These are phyloP conservation scores for Pyrgilauda ruficollis DNA, from an alignment of 2,113 vertebrate species.

Conservation along the genomic window DNA sequence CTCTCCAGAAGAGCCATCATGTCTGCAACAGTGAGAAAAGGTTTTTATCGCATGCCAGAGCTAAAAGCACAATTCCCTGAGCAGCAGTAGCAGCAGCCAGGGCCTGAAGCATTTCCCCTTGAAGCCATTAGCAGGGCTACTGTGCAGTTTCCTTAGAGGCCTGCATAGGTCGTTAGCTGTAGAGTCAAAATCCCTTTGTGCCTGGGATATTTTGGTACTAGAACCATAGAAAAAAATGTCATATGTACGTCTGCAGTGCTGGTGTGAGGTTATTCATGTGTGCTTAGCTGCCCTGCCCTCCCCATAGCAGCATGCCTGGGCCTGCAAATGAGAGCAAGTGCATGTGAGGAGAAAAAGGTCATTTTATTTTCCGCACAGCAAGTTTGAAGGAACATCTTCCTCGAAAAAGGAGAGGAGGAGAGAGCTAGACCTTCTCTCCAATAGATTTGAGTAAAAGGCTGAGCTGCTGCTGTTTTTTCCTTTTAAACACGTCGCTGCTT, in stretches of 20 bases:
- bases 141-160: background rate
- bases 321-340: background rate
- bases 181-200: background rate
- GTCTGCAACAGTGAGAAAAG: background rate
- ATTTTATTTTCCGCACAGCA: background rate
- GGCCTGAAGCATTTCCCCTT: background rate
- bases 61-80: constrained; percentile 2
- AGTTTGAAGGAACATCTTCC: background rate
- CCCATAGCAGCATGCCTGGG: background rate
- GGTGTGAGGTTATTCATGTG: background rate
- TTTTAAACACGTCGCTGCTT: background rate
- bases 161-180: background rate
- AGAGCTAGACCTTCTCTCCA: background rate
- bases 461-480: background rate
- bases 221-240: background rate
- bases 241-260: background rate
- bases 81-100: background rate
- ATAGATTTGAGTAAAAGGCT: background rate
- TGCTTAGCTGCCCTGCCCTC: background rate
- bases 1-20: background rate
- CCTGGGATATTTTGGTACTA: background rate
- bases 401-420: background rate
- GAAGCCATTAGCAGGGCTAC: background rate
- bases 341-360: background rate
- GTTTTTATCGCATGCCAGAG: background rate